Evolutionary conservation across 1,140 invertebrate genomes (phyloP).

Genomic region (Calycopis cecrops): DNA sequence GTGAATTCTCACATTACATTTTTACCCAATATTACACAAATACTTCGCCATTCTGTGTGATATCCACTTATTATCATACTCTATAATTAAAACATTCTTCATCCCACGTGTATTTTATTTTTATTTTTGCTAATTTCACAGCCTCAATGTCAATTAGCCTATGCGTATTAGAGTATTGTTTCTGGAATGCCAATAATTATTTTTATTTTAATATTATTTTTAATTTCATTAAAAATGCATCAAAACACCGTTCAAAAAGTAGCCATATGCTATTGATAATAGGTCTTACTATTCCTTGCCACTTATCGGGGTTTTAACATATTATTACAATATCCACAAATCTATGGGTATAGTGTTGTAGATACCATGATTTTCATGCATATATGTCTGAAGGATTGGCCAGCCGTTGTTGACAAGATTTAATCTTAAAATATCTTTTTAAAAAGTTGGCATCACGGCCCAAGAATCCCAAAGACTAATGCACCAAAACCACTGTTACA

Average conservation of each 20-base stretch:
- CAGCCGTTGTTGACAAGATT: neutral
- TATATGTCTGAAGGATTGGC: neutral
- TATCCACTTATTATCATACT: conserved; percentile 47
- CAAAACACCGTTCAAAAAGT: conserved; percentile 73
- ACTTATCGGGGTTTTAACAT: conserved; percentile 51
- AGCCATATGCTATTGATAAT: conserved; percentile 70
- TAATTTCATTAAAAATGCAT: conserved; percentile 69
- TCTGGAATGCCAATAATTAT: conserved; percentile 71
- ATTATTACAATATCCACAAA: conserved; percentile 34
- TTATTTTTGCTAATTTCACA: conserved; percentile 74
- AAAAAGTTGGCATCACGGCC: neutral
- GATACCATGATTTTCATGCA: conserved; percentile 22
- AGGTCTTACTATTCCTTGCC: conserved; percentile 58
- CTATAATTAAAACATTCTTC: conserved; percentile 58
- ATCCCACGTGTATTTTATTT: conserved; percentile 59
- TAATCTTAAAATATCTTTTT: conserved; percentile 1
- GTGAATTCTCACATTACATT: conserved; percentile 37
- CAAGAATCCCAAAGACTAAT: conserved; percentile 10
- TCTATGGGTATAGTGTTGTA: conserved; percentile 33
- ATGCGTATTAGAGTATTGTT: conserved; percentile 73
- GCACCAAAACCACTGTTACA: conserved; percentile 33
- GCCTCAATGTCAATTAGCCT: conserved; percentile 73
- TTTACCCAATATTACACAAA: conserved; percentile 39
- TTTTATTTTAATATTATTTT: conserved; percentile 57
- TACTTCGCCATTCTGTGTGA: conserved; percentile 41